Percentiles rank a stretch among this genome's conserved stretches.
Conservation (phyloP, 2,113 vertebrate species). For the Poeciliopsis turrubarensis region DNA sequence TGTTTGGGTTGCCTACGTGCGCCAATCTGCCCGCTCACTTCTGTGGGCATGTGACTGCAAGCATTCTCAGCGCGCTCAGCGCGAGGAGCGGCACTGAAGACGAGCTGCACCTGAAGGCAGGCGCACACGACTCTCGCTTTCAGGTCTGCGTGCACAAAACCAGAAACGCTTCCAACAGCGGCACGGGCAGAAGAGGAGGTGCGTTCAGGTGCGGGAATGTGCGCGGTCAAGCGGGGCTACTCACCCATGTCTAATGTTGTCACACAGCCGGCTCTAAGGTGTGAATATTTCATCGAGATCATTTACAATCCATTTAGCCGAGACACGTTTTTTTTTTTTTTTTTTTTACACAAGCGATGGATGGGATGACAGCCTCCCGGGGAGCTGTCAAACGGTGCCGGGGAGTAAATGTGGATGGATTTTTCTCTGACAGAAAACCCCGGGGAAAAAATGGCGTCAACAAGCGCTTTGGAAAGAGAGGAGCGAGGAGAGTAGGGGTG, state of each 20-base stretch:
- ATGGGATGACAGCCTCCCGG: slow-evolving; percentile 79
- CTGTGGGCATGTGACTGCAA: slow-evolving; percentile 49
- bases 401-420: slow-evolving; percentile 49
- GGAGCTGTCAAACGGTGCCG: slow-evolving; percentile 80
- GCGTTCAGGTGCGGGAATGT: slow-evolving; percentile 71
- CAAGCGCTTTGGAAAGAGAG: slow-evolving; percentile 57
- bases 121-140: background rate
- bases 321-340: slow-evolving; percentile 54
- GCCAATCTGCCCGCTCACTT: slow-evolving; percentile 25
- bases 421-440: slow-evolving; percentile 72
- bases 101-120: background rate
- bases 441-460: slow-evolving; percentile 85
- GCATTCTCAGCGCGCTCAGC: slow-evolving; percentile 15
- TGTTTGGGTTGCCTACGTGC: slow-evolving; percentile 38
- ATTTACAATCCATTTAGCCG: slow-evolving; percentile 81
- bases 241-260: slow-evolving; percentile 84
- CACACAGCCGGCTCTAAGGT: slow-evolving; percentile 68
- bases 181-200: slow-evolving; percentile 43
- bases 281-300: slow-evolving; percentile 76
- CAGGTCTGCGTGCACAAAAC: slow-evolving; percentile 11
- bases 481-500: background rate
- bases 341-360: slow-evolving; percentile 67
- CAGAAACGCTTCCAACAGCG: background rate
- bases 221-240: slow-evolving; percentile 66
- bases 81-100: background rate